These are phyloP conservation scores for Gryllus bimaculatus DNA, from an alignment of 1,140 invertebrate species.

Conservation along the genomic window DNA sequence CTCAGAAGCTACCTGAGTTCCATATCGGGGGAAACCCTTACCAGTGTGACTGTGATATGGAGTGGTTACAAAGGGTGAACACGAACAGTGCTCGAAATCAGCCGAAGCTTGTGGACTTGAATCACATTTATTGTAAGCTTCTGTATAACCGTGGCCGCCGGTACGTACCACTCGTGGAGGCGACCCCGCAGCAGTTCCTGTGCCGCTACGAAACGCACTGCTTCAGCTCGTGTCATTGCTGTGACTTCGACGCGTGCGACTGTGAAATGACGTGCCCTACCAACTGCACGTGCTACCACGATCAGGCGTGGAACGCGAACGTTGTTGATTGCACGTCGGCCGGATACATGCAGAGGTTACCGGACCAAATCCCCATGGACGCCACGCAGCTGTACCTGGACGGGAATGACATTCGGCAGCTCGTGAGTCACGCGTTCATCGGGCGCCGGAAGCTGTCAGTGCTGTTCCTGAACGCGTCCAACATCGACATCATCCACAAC, in stretches of 20 bases:
- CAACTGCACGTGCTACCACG: constrained; percentile 86
- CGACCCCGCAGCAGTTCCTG: constrained; percentile 75
- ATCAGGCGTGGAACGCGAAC: constrained; percentile 84
- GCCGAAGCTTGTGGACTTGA: constrained; percentile 77
- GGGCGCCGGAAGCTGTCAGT: constrained; percentile 75
- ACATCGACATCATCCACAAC: constrained; percentile 78
- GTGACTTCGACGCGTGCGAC: constrained; percentile 79
- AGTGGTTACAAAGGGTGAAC: constrained; percentile 76
- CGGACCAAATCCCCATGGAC: constrained; percentile 84
- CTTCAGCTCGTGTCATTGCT: constrained; percentile 83
- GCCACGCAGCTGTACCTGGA: constrained; percentile 82
- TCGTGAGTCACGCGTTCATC: constrained; percentile 80
- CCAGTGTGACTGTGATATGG: constrained; percentile 79
- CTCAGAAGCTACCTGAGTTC: constrained; percentile 77
- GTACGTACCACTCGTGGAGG: constrained; percentile 72
- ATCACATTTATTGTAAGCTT: constrained; percentile 78
- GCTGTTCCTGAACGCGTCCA: constrained; percentile 77
- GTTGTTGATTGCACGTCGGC: constrained; percentile 78
- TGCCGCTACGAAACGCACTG: constrained; percentile 87
- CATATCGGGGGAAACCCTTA: constrained; percentile 85
- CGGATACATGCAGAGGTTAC: constrained; percentile 60
- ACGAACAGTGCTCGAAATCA: constrained; percentile 66
- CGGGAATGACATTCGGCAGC: constrained; percentile 68
- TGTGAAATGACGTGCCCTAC: constrained; percentile 91
- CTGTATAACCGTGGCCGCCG: constrained; percentile 71